A percentile compares a stretch with the other conserved stretches of the same genome.
Evolutionary conservation across 2,888 invertebrate species (phyloP).

Genomic region (Heteropelma amictum): DNA sequence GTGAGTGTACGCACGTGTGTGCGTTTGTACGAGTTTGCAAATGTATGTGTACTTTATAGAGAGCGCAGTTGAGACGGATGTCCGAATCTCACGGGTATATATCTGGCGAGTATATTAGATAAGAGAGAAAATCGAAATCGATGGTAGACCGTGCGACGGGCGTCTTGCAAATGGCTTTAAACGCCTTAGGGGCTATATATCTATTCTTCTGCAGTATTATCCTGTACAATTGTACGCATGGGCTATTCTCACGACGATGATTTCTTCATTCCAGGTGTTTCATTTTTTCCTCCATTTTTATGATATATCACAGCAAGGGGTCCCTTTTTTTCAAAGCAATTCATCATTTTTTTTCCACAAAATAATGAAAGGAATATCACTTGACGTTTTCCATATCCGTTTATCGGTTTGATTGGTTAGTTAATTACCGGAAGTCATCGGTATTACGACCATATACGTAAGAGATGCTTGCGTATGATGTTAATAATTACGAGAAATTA

Average conservation of each 20-base stretch:
- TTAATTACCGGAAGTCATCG: too few species aligned
- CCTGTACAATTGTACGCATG: constrained; percentile 32
- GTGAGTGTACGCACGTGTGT: neutral
- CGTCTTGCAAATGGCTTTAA: constrained; percentile 55
- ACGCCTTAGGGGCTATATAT: constrained; percentile 45
- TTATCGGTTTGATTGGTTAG: too few species aligned
- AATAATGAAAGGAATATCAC: too few species aligned
- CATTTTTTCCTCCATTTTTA: neutral
- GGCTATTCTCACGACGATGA: constrained; percentile 47
- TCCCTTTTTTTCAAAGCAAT: too few species aligned
- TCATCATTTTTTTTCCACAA: neutral
- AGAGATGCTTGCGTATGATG: too few species aligned
- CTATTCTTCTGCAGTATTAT: constrained; percentile 29
- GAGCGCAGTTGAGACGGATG: constrained; percentile 32
- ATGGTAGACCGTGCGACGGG: constrained; percentile 51
- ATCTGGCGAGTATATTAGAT: constrained; percentile 27
- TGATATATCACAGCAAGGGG: neutral
- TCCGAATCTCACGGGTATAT: constrained; percentile 36
- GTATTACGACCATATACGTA: too few species aligned
- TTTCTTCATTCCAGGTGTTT: constrained; percentile 32
- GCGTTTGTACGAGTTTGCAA: too few species aligned
- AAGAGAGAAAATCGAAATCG: constrained; percentile 49
- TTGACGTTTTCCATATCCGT: too few species aligned
- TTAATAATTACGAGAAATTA: too few species aligned
- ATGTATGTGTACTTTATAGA: too few species aligned